Conservation (phyloP, 2,797 vertebrate genomes). For the Loris lydekkerianus region DNA sequence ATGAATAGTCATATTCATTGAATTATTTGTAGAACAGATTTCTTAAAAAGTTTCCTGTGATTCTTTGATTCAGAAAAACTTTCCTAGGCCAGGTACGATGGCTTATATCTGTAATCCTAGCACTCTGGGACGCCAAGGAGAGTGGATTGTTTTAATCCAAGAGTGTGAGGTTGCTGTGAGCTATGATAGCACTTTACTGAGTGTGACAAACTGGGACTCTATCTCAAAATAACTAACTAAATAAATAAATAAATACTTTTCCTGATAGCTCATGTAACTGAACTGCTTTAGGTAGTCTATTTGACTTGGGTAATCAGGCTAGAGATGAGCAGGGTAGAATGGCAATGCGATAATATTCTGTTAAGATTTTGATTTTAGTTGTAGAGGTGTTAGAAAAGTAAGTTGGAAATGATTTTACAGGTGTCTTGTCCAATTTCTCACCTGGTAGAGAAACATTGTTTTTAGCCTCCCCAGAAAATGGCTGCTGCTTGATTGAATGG, state of each 20-base stretch:
- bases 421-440: neutral
- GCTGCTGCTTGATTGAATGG: neutral
- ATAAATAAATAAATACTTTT: neutral
- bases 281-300: neutral
- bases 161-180: too few species aligned
- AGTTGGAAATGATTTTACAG: neutral
- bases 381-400: constrained; percentile 34
- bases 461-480: neutral
- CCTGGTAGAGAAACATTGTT: neutral
- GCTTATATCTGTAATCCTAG: too few species aligned
- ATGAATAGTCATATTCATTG: neutral
- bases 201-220: too few species aligned
- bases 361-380: constrained; percentile 32
- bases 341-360: neutral
- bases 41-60: constrained; percentile 2
- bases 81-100: neutral
- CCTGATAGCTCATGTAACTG: neutral
- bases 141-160: too few species aligned
- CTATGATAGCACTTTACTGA: too few species aligned
- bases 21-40: neutral
- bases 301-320: constrained; percentile 23
- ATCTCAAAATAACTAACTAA: too few species aligned
- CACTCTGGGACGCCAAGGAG: too few species aligned
- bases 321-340: neutral
- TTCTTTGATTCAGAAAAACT: neutral